A percentile compares a stretch with the other conserved stretches of the same genome.
Conservation (phyloP, 2,113 vertebrate species). For the Panthera leo region DNA sequence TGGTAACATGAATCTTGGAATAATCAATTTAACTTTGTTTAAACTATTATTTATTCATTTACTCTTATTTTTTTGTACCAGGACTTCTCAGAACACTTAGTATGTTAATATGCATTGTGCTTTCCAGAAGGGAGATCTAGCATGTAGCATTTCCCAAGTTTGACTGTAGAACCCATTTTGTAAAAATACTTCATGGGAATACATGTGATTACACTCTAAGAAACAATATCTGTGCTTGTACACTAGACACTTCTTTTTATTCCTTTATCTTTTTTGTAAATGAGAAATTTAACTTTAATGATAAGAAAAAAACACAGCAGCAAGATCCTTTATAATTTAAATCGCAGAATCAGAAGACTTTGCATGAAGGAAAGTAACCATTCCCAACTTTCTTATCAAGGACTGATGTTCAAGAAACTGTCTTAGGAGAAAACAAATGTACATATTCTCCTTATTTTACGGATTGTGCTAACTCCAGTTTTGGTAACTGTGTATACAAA, state of each 20-base stretch:
- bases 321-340: neutral
- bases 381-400: neutral
- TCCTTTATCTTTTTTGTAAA: neutral
- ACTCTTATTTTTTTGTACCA: neutral
- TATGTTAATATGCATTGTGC: neutral
- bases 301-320: neutral
- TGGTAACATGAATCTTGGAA: neutral
- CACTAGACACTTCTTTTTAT: neutral
- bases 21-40: neutral
- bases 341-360: neutral
- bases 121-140: neutral
- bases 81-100: neutral
- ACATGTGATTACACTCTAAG: neutral
- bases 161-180: neutral
- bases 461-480: neutral
- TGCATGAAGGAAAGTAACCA: neutral
- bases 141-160: neutral
- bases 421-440: neutral
- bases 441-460: neutral
- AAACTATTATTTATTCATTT: neutral
- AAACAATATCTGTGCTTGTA: neutral
- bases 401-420: neutral
- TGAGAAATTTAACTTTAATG: neutral
- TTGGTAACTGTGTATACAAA: neutral
- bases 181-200: neutral